Conservation (phyloP, 2,113 vertebrate species). For the Colistium nudipinnis region DNA sequence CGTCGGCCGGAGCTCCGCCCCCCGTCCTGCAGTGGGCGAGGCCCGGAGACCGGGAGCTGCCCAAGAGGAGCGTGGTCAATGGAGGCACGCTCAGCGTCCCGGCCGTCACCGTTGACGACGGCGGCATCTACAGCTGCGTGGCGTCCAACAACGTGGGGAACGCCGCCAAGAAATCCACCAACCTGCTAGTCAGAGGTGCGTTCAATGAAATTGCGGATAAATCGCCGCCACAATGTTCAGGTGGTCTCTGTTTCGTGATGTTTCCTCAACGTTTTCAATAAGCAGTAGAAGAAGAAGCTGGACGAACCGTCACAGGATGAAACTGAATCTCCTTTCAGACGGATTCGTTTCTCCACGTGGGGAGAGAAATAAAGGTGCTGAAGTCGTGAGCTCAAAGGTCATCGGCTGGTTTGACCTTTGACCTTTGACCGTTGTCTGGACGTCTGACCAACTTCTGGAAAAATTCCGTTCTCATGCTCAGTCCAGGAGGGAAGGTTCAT, state of each 20-base stretch:
- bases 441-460: no score
- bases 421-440: no score
- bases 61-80: conserved; percentile 46
- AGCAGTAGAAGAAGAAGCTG: neutral
- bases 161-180: conserved; percentile 62
- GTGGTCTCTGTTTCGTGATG: no score
- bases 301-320: conserved; percentile 8
- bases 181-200: conserved; percentile 70
- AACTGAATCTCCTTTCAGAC: conserved; percentile 19
- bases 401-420: no score
- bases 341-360: conserved; percentile 34
- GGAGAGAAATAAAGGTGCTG: neutral
- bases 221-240: no score
- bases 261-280: no score
- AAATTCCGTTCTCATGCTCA: no score
- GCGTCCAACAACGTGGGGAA: conserved; percentile 74
- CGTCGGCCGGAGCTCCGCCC: conserved; percentile 57
- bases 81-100: conserved; percentile 66
- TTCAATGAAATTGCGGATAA: no score
- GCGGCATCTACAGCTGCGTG: conserved; percentile 68
- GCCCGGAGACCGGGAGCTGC: conserved; percentile 56
- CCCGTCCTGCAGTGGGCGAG: conserved; percentile 61
- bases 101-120: conserved; percentile 44
- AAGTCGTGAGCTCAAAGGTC: no score
- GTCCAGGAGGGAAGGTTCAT: no score